Conservation (phyloP, 2,888 invertebrate species). For the Gasteruption jaculator region DNA sequence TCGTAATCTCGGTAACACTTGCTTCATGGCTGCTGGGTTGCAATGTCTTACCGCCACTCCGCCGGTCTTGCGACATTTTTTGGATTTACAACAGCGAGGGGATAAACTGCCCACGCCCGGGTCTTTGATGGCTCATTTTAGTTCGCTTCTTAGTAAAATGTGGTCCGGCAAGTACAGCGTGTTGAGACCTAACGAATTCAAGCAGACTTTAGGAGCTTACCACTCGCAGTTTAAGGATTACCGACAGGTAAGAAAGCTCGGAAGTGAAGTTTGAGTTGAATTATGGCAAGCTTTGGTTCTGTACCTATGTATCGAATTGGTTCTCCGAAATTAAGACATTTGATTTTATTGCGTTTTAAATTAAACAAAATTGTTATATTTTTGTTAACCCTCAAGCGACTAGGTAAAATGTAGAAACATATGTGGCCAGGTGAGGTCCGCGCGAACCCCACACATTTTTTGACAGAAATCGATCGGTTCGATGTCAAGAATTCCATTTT, state of each 20-base stretch:
- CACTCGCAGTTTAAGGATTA: conserved; percentile 62
- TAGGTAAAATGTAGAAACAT: no score
- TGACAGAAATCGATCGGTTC: no score
- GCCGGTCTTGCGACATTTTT: conserved; percentile 55
- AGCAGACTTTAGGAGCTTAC: conserved; percentile 57
- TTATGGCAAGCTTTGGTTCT: no score
- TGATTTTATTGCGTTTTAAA: no score
- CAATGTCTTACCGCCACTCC: conserved; percentile 58
- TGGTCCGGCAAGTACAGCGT: conserved; percentile 58
- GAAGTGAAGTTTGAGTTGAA: conserved; percentile 1
- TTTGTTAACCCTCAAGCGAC: no score
- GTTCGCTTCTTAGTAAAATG: conserved; percentile 55
- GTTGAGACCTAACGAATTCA: conserved; percentile 57
- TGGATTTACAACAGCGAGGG: conserved; percentile 42
- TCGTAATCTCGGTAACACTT: conserved; percentile 57
- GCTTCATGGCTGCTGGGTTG: conserved; percentile 59
- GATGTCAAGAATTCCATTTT: no score
- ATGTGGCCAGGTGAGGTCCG: no score
- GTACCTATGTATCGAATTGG: no score
- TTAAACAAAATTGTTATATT: no score
- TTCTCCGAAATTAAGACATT: no score
- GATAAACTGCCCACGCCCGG: conserved; percentile 43
- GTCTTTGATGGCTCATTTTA: conserved; percentile 55
- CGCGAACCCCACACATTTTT: neutral
- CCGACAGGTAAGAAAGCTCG: conserved; percentile 53